Evolutionary conservation across 2,888 invertebrate genomes (phyloP).

Genomic region (Fragum fragum): DNA sequence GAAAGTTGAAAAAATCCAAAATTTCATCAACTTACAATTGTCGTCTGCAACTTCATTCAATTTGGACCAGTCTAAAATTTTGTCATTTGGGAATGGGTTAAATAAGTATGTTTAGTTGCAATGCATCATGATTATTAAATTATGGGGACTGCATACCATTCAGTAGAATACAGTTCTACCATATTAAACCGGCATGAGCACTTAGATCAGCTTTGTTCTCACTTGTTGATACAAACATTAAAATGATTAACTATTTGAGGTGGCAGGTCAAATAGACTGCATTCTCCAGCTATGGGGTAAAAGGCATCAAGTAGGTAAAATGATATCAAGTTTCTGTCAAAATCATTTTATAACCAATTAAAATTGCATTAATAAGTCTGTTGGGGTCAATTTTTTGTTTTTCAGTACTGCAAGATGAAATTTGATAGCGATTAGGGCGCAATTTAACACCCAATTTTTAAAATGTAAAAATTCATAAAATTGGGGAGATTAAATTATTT

Average conservation of each 20-base stretch:
- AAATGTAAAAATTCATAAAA: neutral
- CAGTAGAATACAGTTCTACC: too few relatives aligned
- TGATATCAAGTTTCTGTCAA: constrained; percentile 21
- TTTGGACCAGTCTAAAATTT: too few relatives aligned
- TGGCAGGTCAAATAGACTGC: constrained; percentile 21
- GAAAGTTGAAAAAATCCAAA: too few relatives aligned
- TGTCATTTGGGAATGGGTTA: too few relatives aligned
- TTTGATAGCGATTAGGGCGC: neutral
- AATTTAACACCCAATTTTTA: neutral
- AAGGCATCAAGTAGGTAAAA: constrained; percentile 10
- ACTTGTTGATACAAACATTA: neutral
- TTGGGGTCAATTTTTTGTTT: constrained; percentile 15
- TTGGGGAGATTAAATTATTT: constrained; percentile 5
- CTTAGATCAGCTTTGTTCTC: too few relatives aligned
- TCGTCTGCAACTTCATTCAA: too few relatives aligned
- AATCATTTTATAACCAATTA: constrained; percentile 17
- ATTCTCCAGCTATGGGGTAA: constrained; percentile 22
- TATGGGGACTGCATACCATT: too few relatives aligned
- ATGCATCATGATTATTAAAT: too few relatives aligned
- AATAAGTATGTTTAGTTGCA: too few relatives aligned
- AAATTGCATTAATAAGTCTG: constrained; percentile 30
- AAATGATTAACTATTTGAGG: constrained; percentile 15
- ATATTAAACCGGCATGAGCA: too few relatives aligned
- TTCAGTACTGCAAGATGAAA: neutral
- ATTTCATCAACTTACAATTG: too few relatives aligned